phyloP scores from a whole-genome alignment of 2,113 vertebrate species.

The Oreocharis arfaki region DNA sequence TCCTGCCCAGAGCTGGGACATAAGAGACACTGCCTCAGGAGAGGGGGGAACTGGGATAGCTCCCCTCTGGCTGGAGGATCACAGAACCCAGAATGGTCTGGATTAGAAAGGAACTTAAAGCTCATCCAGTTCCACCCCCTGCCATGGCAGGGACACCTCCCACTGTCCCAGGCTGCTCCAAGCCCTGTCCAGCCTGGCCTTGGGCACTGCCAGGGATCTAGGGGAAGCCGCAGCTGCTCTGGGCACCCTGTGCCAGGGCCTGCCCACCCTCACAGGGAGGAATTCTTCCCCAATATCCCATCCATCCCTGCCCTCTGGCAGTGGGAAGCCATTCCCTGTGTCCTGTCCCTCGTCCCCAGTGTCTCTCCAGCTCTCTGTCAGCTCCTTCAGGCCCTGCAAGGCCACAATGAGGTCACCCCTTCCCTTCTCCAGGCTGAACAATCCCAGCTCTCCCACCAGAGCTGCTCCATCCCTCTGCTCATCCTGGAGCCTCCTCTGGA shows the following conservation, averaged over 20 bases:
- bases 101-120: background rate
- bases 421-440: background rate
- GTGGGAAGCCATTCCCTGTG: background rate
- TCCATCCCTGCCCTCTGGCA: background rate
- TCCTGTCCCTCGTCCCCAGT: fast-evolving
- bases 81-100: background rate
- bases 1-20: background rate
- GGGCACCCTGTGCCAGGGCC: background rate
- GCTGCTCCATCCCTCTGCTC: background rate
- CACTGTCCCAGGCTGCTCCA: background rate
- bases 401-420: background rate
- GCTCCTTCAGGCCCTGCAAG: background rate
- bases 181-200: background rate
- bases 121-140: fast-evolving
- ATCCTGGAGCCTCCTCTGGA: background rate
- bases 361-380: background rate
- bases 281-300: background rate
- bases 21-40: background rate
- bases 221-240: background rate
- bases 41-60: background rate
- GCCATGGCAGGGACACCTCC: background rate
- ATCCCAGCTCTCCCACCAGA: background rate
- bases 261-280: background rate
- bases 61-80: background rate
- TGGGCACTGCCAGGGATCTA: background rate